Percentiles rank a stretch among this genome's conserved stretches.
Conservation (phyloP, 2,888 invertebrate genomes). For the Drosophila lacicola region DNA sequence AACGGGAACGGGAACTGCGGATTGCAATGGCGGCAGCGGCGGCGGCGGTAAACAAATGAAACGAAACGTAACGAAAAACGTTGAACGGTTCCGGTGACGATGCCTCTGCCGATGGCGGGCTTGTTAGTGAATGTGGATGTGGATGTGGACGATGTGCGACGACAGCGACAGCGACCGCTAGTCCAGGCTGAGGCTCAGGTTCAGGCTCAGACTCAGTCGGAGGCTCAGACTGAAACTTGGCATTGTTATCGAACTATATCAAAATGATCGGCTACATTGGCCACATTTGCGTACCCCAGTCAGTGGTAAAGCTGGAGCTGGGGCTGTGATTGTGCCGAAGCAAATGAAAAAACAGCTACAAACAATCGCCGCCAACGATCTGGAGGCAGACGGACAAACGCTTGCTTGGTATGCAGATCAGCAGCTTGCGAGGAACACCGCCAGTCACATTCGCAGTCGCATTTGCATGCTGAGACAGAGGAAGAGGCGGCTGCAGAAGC, state of each 20-base stretch:
- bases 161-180: conserved; percentile 69
- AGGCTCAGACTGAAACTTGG: conserved; percentile 24
- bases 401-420: conserved; percentile 78
- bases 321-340: conserved; percentile 52
- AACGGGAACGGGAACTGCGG: conserved; percentile 16
- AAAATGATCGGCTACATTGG: conserved; percentile 76
- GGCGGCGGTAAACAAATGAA: conserved; percentile 68
- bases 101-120: conserved; percentile 41
- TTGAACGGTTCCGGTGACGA: conserved; percentile 67
- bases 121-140: conserved; percentile 64
- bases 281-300: conserved; percentile 71
- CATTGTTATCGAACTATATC: conserved; percentile 82
- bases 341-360: conserved; percentile 64
- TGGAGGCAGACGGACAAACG: conserved; percentile 44
- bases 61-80: conserved; percentile 45
- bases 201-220: conserved; percentile 12
- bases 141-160: conserved; percentile 54
- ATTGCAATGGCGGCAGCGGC: conserved; percentile 37
- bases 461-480: conserved; percentile 67
- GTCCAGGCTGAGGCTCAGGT: conserved; percentile 16
- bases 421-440: conserved; percentile 47
- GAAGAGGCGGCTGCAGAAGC: not conserved
- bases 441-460: conserved; percentile 36
- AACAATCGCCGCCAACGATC: conserved; percentile 81
- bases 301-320: conserved; percentile 12